Evolutionary conservation across 2,888 invertebrate species (phyloP).

Genomic region (Mycogona germanica): DNA sequence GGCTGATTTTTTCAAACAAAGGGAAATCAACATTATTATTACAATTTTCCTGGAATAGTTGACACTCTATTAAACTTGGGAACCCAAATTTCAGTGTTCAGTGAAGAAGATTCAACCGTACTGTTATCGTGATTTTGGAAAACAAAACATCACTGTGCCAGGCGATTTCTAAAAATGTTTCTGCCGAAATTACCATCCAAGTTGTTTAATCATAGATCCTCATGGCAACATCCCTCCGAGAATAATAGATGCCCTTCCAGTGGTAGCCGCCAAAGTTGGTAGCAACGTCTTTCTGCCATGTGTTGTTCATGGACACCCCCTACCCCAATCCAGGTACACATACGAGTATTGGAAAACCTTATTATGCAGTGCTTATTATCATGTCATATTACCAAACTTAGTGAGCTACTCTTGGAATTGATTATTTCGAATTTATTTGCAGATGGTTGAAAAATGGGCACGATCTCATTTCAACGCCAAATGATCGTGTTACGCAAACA

Average conservation of each 20-base stretch:
- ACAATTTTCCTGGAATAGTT: too few species aligned
- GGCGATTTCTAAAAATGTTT: too few species aligned
- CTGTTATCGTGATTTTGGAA: too few species aligned
- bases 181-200: too few species aligned
- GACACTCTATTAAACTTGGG: too few species aligned
- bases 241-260: slow-evolving; percentile 3
- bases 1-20: too few species aligned
- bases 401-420: not conserved
- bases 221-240: slow-evolving; percentile 15
- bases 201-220: slow-evolving; percentile 12
- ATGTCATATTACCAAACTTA: not conserved
- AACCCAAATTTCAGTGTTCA: too few species aligned
- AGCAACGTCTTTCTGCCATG: slow-evolving; percentile 6
- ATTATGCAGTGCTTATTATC: not conserved
- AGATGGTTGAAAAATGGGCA: not conserved
- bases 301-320: slow-evolving; percentile 13
- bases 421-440: not conserved
- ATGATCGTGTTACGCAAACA: not conserved
- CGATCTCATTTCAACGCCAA: not conserved
- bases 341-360: not conserved
- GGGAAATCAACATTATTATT: too few species aligned
- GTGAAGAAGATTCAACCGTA: too few species aligned
- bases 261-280: slow-evolving; percentile 2
- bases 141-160: too few species aligned
- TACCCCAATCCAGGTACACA: slow-evolving; percentile 5